phyloP scores from a whole-genome alignment of 2,888 invertebrate genomes.

The Taenaris catops region DNA sequence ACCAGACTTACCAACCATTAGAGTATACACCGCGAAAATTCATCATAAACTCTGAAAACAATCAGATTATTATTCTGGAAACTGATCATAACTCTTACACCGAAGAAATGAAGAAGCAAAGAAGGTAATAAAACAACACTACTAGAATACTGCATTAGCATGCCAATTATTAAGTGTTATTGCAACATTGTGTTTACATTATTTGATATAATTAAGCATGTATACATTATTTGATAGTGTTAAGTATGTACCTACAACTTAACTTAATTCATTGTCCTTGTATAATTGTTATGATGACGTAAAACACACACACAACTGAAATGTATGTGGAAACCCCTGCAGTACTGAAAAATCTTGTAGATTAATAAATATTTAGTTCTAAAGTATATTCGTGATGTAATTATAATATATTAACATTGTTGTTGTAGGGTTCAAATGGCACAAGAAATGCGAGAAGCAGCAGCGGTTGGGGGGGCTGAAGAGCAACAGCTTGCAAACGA shows the following conservation, averaged over 20 bases:
- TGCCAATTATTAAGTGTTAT: no score
- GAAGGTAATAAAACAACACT: no score
- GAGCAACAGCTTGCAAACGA: slow-evolving; percentile 97
- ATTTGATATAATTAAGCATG: no score
- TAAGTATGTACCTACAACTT: no score
- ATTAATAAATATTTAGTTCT: no score
- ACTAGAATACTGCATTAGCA: no score
- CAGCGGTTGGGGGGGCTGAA: slow-evolving; percentile 88
- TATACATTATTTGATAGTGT: no score
- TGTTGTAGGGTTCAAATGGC: slow-evolving; percentile 93
- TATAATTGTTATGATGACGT: no score
- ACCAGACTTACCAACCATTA: slow-evolving; percentile 95
- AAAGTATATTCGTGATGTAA: no score
- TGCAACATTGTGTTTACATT: no score
- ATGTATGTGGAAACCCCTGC: slow-evolving; percentile 64
- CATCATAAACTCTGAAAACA: slow-evolving; percentile 94
- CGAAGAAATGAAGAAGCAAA: slow-evolving; percentile 95
- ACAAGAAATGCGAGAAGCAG: slow-evolving; percentile 98
- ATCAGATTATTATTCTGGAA: slow-evolving; percentile 94
- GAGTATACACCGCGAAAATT: slow-evolving; percentile 98
- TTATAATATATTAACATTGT: background rate
- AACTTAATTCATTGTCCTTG: no score
- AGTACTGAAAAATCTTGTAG: no score
- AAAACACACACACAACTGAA: slow-evolving; percentile 53
- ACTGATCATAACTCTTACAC: slow-evolving; percentile 99